phyloP scores from a whole-genome alignment of 2,797 vertebrate species.

The Micromesistius poutassou region DNA sequence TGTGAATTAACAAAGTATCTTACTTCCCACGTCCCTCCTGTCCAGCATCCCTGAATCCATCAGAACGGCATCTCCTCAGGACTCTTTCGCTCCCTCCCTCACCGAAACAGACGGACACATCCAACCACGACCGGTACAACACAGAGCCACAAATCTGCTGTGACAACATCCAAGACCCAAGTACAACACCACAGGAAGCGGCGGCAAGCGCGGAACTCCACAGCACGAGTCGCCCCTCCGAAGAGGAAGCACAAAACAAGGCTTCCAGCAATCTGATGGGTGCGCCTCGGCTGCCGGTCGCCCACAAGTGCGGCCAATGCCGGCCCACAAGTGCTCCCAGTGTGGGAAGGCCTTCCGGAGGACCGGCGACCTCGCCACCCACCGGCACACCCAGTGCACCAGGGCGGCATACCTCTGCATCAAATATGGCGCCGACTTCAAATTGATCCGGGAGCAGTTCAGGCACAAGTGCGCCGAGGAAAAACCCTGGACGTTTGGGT shows the following conservation, averaged over 20 bases:
- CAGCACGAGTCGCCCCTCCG: conserved; percentile 4
- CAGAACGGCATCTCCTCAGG: conserved; percentile 44
- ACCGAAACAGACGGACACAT: neutral
- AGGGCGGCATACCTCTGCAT: conserved; percentile 54
- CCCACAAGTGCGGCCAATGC: conserved; percentile 54
- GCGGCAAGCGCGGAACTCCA: neutral
- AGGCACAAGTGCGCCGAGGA: conserved; percentile 40
- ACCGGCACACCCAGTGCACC: conserved; percentile 50
- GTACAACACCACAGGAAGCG: conserved; percentile 5
- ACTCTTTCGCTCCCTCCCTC: conserved; percentile 38
- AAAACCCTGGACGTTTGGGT: conserved; percentile 36
- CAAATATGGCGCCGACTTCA: conserved; percentile 52
- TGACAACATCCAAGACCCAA: neutral
- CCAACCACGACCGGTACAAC: neutral
- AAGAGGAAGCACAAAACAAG: conserved; percentile 2
- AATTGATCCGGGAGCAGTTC: conserved; percentile 39
- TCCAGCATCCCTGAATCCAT: conserved; percentile 36
- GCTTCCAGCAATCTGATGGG: neutral
- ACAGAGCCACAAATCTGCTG: neutral
- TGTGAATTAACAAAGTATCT: neutral
- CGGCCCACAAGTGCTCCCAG: conserved; percentile 58
- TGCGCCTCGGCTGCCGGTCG: conserved; percentile 36
- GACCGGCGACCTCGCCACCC: conserved; percentile 51
- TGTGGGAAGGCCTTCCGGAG: conserved; percentile 54
- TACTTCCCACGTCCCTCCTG: neutral